Percentiles rank a stretch among this genome's conserved stretches.
Conservation (phyloP, 2,797 vertebrate genomes). For the Champsocephalus gunnari region DNA sequence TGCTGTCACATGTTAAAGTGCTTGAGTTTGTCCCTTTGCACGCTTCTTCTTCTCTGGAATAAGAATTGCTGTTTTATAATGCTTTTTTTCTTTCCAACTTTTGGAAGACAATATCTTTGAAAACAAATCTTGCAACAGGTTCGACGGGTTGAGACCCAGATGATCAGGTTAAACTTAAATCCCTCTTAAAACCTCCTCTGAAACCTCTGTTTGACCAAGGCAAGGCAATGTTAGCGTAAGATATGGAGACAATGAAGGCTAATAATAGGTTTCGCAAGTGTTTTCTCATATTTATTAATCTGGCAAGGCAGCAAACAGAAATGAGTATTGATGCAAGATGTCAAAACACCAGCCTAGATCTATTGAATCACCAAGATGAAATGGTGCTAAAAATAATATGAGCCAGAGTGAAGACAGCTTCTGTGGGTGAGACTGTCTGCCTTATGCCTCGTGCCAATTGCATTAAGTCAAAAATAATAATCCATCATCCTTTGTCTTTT, state of each 20-base stretch:
- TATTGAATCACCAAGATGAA: slow-evolving; percentile 48
- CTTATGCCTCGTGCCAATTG: slow-evolving; percentile 20
- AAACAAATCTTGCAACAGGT: neutral
- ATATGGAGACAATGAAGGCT: slow-evolving; percentile 28
- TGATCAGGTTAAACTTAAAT: slow-evolving; percentile 12
- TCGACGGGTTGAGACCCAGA: neutral
- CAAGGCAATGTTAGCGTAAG: slow-evolving; percentile 33
- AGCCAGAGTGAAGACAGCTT: slow-evolving; percentile 24
- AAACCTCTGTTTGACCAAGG: slow-evolving; percentile 46
- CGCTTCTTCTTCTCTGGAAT: neutral
- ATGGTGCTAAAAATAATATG: slow-evolving; percentile 51
- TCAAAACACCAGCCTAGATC: slow-evolving; percentile 28
- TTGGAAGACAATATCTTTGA: neutral
- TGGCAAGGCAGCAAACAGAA: neutral
- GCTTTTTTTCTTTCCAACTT: neutral
- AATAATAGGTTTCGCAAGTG: slow-evolving; percentile 1
- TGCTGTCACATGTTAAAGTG: slow-evolving; percentile 11
- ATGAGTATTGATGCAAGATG: slow-evolving; percentile 21
- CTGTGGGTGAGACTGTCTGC: slow-evolving; percentile 16
- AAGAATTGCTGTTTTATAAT: neutral
- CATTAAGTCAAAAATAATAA: slow-evolving; percentile 40
- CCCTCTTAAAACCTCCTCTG: neutral
- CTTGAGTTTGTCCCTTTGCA: slow-evolving; percentile 3
- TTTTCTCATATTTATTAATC: slow-evolving; percentile 38
- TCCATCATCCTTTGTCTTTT: slow-evolving; percentile 35